These are phyloP conservation scores for Meriones unguiculatus DNA, from an alignment of 2,113 vertebrate genomes.

Conservation along the genomic window DNA sequence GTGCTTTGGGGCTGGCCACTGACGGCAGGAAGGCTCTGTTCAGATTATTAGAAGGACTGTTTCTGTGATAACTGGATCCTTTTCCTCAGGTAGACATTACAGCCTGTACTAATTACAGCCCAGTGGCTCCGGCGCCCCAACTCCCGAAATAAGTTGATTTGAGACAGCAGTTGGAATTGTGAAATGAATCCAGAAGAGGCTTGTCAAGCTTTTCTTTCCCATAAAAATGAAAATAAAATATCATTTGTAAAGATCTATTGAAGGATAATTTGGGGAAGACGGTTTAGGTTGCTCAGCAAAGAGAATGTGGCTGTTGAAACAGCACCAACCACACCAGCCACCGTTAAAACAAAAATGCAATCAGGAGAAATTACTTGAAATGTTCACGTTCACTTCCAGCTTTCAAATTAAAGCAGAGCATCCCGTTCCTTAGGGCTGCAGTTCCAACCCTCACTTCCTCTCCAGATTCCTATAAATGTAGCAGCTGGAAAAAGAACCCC, in stretches of 20 bases:
- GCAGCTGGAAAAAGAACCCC: conserved; percentile 54
- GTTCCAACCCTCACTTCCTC: conserved; percentile 63
- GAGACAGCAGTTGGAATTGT: conserved; percentile 51
- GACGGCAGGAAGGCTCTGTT: background rate
- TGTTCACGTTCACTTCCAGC: conserved; percentile 70
- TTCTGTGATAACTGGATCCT: conserved; percentile 54
- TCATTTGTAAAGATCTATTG: conserved; percentile 55
- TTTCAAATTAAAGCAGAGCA: conserved; percentile 67
- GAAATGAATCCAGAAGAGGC: conserved; percentile 69
- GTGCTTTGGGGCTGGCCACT: background rate
- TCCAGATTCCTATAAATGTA: conserved; percentile 58
- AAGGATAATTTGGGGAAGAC: conserved; percentile 59
- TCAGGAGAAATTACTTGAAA: conserved; percentile 67
- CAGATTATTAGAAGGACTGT: conserved; percentile 1
- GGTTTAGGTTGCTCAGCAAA: conserved; percentile 62
- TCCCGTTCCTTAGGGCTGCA: conserved; percentile 51
- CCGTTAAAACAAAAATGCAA: conserved; percentile 60
- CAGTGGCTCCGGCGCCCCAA: background rate
- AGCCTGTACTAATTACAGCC: conserved; percentile 64
- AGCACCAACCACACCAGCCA: conserved; percentile 9
- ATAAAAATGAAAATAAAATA: conserved; percentile 71
- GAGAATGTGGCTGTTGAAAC: conserved; percentile 62
- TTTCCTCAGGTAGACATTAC: conserved; percentile 59
- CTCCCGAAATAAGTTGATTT: conserved; percentile 50
- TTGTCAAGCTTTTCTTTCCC: conserved; percentile 57